Evolutionary conservation across 1,140 invertebrate genomes (phyloP), one percentile per base, ranked within the genome.

Genomic region (Nasonia giraulti): DNA sequence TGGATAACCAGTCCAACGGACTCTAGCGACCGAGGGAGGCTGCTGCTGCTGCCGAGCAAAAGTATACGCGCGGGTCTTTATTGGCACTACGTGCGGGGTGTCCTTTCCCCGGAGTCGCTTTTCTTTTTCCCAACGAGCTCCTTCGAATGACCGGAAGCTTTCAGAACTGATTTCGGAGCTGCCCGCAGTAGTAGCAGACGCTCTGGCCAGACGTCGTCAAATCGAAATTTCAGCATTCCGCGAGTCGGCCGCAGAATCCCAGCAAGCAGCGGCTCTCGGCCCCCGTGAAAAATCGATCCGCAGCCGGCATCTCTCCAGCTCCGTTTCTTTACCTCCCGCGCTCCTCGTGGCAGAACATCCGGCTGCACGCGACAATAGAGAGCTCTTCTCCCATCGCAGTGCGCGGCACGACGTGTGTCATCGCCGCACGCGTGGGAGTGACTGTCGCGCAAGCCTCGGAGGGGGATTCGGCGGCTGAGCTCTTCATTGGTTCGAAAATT

Each of bases 401-500:
- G 14, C 69, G 76, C 81, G 79, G 85, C 82, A 69, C 62, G 1
- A 81, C 86, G 66, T 62, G 74, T 62, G 71, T 82, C 74, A 82
- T 79, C 66, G 55, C 69, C 78, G 37, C 20, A 37, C 17, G 27
- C 82, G 82, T 79, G 66, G 76, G 68, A 84, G 82, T 78, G 82
- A 73, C 82, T 27, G 44, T 33, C 40, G 23, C 66, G 14, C 3
- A n/a, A n/a, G 55, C n/a, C 44, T 5, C 23, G 55, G 81, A 68
- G 81, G 74, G 74, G 31, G 20, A 8, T 31, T 12, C 6, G 2
- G n/a, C 44, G 74, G 50, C 86, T 89, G 88, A 88, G 87, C 86
- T 90, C 86, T 90, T 91, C 89, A 93, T 93, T 93, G 92, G 92
- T 84, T 92, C 88, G 87, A 92, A 91, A 93, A 92, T 92, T 92